Conservation (phyloP, 1,140 invertebrate species). For the Hermatobates lingyangjiaoensis region DNA sequence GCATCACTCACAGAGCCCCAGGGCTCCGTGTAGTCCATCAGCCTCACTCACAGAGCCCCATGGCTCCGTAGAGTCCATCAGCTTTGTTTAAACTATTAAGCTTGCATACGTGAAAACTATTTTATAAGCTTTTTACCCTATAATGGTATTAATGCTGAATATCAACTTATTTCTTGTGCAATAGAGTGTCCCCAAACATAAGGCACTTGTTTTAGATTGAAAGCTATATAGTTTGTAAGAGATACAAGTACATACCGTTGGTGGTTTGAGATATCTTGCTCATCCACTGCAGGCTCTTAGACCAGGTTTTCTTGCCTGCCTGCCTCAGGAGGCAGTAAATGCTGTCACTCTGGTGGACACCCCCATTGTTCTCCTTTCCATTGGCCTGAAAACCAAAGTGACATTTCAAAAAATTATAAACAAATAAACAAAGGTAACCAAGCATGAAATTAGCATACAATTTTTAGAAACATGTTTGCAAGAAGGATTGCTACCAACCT, state of each 20-base stretch:
- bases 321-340: conserved; percentile 19
- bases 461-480: too few relatives aligned
- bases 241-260: background rate
- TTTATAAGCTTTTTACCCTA: too few relatives aligned
- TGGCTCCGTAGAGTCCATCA: background rate
- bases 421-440: too few relatives aligned
- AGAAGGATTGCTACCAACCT: too few relatives aligned
- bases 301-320: conserved; percentile 15
- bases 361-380: background rate
- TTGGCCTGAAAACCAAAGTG: too few relatives aligned
- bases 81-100: background rate
- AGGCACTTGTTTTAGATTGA: background rate
- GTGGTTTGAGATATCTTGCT: conserved; percentile 11
- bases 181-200: too few relatives aligned
- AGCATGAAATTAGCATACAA: too few relatives aligned
- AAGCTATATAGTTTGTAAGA: background rate
- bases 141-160: background rate
- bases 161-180: background rate
- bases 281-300: conserved; percentile 15
- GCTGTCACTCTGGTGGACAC: conserved; percentile 8
- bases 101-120: too few relatives aligned
- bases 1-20: too few relatives aligned
- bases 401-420: background rate
- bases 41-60: too few relatives aligned
- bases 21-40: too few relatives aligned